Evolutionary conservation across 2,113 vertebrate genomes (phyloP).

Genomic region (Anolis sagrei): DNA sequence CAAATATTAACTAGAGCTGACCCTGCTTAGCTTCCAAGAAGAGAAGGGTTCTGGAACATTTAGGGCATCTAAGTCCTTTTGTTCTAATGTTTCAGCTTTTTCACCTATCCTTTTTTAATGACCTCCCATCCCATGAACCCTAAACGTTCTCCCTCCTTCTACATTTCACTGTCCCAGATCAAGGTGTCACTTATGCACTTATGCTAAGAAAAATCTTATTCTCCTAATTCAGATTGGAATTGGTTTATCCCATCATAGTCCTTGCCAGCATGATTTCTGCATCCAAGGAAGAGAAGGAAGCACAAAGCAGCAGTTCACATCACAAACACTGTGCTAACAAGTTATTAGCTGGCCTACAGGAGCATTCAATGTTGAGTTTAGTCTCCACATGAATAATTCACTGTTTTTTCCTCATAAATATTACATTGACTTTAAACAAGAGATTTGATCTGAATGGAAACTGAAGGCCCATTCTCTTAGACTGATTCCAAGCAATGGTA

Average conservation of each 20-base stretch:
- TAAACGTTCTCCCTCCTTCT: not conserved
- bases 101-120: not conserved
- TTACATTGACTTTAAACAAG: not conserved
- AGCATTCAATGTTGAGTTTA: not conserved
- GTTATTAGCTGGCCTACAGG: not conserved
- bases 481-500: constrained; percentile 17
- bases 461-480: not conserved
- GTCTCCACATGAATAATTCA: not conserved
- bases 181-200: not conserved
- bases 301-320: not conserved
- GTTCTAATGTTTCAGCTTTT: not conserved
- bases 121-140: too few species aligned
- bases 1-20: too few species aligned
- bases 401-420: not conserved
- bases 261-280: not conserved
- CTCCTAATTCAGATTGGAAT: not conserved
- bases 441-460: not conserved
- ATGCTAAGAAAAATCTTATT: too few species aligned
- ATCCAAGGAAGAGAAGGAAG: not conserved
- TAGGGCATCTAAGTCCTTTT: too few species aligned
- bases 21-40: too few species aligned
- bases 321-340: not conserved
- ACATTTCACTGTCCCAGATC: not conserved
- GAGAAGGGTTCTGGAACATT: too few species aligned
- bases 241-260: not conserved